Conservation (phyloP, 2,797 vertebrate genomes). For the Rhadinocentrus ornatus region DNA sequence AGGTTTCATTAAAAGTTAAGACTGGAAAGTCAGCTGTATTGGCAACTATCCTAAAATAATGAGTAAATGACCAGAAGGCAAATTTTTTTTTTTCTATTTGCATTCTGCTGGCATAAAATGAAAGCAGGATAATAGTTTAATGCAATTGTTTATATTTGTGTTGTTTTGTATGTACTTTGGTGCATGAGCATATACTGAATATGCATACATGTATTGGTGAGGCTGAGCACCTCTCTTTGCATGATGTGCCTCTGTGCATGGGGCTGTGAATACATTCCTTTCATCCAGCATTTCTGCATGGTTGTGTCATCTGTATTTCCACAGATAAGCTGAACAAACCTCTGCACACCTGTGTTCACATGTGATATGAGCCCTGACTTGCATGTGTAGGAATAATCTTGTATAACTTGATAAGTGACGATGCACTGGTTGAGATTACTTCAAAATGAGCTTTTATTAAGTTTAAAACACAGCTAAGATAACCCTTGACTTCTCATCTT, state of each 20-base stretch:
- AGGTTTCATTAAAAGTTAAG: slow-evolving; percentile 1
- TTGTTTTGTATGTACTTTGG: not conserved
- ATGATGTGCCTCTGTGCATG: slow-evolving; percentile 19
- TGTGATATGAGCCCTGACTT: slow-evolving; percentile 43
- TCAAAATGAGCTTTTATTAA: slow-evolving; percentile 37
- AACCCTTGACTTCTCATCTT: slow-evolving; percentile 31
- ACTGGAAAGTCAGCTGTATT: not conserved
- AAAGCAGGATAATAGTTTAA: not conserved
- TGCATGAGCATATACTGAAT: not conserved
- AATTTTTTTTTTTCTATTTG: slow-evolving; percentile 6
- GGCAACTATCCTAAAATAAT: slow-evolving; percentile 12
- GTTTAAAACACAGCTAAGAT: slow-evolving; percentile 26
- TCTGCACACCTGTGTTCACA: slow-evolving; percentile 26
- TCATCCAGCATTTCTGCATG: slow-evolving; percentile 39
- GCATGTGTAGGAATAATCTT: slow-evolving; percentile 28
- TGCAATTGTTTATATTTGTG: slow-evolving; percentile 4
- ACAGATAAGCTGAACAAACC: slow-evolving; percentile 52
- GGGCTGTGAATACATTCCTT: slow-evolving; percentile 27
- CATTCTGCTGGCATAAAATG: not conserved
- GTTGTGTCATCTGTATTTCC: slow-evolving; percentile 41
- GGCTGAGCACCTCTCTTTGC: not conserved
- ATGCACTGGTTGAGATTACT: slow-evolving; percentile 18
- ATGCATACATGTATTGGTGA: slow-evolving; percentile 9
- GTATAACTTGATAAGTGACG: slow-evolving; percentile 30
- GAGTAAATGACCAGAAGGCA: not conserved